Conservation (phyloP, 2,797 vertebrate genomes). For the Enteromius paludinosus region DNA sequence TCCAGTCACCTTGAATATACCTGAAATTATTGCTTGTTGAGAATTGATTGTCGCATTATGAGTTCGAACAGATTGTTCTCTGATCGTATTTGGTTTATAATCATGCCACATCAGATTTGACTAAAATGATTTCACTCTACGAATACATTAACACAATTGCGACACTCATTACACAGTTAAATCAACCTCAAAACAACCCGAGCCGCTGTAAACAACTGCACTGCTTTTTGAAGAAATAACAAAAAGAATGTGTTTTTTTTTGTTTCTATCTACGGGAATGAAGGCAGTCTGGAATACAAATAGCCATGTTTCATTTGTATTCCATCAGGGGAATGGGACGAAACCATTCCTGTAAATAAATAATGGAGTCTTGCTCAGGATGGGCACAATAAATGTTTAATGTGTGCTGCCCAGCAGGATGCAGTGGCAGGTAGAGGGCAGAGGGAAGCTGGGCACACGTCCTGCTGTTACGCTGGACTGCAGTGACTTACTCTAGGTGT, state of each 20-base stretch:
- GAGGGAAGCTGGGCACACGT: not conserved
- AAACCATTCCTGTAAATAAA: constrained; percentile 55
- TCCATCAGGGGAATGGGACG: constrained; percentile 43
- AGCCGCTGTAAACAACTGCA: constrained; percentile 27
- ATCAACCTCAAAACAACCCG: constrained; percentile 25
- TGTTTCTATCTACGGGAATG: constrained; percentile 9
- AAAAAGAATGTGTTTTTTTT: constrained; percentile 1
- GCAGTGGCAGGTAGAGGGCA: constrained; percentile 17
- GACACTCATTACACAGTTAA: constrained; percentile 27
- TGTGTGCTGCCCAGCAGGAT: constrained; percentile 38
- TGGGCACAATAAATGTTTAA: constrained; percentile 56
- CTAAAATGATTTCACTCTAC: constrained; percentile 24
- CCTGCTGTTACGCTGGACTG: not conserved
- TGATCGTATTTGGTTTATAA: constrained; percentile 26
- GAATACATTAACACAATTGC: constrained; percentile 24
- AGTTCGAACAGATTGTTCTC: constrained; percentile 22
- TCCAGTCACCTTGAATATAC: not conserved
- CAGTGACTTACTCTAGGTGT: not conserved
- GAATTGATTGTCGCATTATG: constrained; percentile 2
- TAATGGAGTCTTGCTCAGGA: constrained; percentile 52
- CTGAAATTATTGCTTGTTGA: not conserved
- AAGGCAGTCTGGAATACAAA: constrained; percentile 25
- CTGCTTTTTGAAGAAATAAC: constrained; percentile 22
- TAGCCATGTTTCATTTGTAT: constrained; percentile 42
- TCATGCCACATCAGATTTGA: constrained; percentile 35